A percentile compares a stretch with the other conserved stretches of the same genome.
Evolutionary conservation across 1,140 invertebrate species (phyloP).

Genomic region (Aethina tumida): DNA sequence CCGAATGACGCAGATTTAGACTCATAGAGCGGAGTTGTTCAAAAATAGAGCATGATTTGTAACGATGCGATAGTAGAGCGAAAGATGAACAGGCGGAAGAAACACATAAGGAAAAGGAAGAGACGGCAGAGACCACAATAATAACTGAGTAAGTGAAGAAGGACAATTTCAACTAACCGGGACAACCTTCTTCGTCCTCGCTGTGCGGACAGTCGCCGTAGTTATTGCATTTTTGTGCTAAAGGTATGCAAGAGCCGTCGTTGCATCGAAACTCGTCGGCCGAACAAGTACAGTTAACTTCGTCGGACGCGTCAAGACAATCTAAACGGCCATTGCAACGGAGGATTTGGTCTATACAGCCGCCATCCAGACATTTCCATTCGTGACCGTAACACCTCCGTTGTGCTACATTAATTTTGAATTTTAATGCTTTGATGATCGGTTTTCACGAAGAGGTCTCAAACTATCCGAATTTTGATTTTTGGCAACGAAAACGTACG

Average conservation of each 20-base stretch:
- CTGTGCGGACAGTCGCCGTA: conserved; percentile 47
- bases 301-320: conserved; percentile 63
- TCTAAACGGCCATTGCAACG: conserved; percentile 45
- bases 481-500: too few species aligned
- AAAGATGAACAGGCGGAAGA: conserved; percentile 2
- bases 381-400: conserved; percentile 34
- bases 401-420: conserved; percentile 7
- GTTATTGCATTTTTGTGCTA: conserved; percentile 50
- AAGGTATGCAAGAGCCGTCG: conserved; percentile 56
- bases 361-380: conserved; percentile 48
- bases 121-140: not conserved
- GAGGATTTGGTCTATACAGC: conserved; percentile 43
- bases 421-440: too few species aligned
- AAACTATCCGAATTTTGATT: too few species aligned
- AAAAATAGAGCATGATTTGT: not conserved
- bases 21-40: too few species aligned
- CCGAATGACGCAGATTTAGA: too few species aligned
- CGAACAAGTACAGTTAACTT: conserved; percentile 42
- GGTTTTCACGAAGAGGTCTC: too few species aligned
- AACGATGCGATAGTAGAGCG: conserved; percentile 1
- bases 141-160: not conserved
- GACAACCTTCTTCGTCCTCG: conserved; percentile 52
- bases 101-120: conserved; percentile 5
- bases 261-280: conserved; percentile 43
- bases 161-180: conserved; percentile 29